Base-by-base conservation (phyloP, 2,797 vertebrate species). In the Helarctos malayanus region DNA sequence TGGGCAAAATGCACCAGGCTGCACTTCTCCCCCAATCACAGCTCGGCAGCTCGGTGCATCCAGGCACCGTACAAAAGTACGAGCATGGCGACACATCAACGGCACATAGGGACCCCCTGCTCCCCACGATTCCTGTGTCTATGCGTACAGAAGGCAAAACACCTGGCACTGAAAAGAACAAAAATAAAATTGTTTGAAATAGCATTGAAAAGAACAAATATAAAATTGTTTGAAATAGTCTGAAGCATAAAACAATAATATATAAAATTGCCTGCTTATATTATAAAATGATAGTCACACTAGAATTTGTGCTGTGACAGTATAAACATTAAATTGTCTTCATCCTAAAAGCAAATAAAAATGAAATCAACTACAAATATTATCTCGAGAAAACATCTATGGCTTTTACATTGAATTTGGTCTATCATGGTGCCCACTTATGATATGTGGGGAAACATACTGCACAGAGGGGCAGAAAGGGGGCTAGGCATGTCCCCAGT, bases 201-300 rank as follows among this genome's bases (percentile, higher is more conserved):
- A 82, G 19, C 27, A 59, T 41, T 23, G 41, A 63, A 89, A 94
- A 90, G 52, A 91, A 59, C 19, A 32, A 86, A 83, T 83, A 56
- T 63, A 68, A 73, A 87, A n/a, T 27, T 38, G 3, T 25, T 45
- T 76, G 56, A 86, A 82, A 79, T 32, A 82, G 19, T 27, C 54
- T 79, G 45, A 94, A 83, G 41, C 23, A 32, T 57, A 56, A 96
- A 81, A 79, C 49, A 32, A 75, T n/a, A 90, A 85, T 49, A 65
- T 29, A 47, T 41, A 52, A 95, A 90, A 59, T 47, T 1, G 2
- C 29, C 23, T 45, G 75, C 35, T 80, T 47, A 65, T 35, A 54
- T 38, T 92, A 54, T 15, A 49, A 79, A 95, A 89, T 63, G 80
- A 32, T 9, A 41, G 49, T 81, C n/a, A 63, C 21, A 14, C 18